Evolutionary conservation across 2,113 vertebrate genomes (phyloP).

Genomic region (Heterotis niloticus): DNA sequence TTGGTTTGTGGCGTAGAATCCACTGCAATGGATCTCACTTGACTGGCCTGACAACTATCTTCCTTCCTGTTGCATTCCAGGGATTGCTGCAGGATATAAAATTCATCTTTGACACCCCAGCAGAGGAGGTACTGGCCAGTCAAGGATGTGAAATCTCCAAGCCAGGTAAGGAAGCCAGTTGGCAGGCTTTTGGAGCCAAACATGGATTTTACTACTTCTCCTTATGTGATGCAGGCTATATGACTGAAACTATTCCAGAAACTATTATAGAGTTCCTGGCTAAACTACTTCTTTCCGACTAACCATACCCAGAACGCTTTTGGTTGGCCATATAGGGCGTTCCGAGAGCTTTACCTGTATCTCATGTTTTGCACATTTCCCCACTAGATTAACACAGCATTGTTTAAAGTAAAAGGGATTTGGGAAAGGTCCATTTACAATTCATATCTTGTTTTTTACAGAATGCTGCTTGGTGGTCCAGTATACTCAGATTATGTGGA

Average conservation of each 20-base stretch:
- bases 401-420: too few species aligned
- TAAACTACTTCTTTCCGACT: too few species aligned
- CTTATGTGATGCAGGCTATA: background rate
- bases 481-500: background rate
- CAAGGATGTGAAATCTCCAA: conserved; percentile 70
- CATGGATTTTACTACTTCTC: background rate
- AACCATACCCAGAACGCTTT: too few species aligned
- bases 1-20: background rate
- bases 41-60: conserved; percentile 9
- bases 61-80: conserved; percentile 51
- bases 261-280: background rate
- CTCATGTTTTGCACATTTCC: too few species aligned
- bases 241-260: background rate
- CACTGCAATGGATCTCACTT: too few species aligned
- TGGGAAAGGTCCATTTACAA: background rate
- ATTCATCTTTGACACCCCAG: conserved; percentile 69
- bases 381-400: background rate
- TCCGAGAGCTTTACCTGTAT: too few species aligned
- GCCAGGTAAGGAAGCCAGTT: conserved; percentile 56
- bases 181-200: background rate
- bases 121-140: conserved; percentile 70
- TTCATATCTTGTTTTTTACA: background rate
- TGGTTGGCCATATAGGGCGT: too few species aligned
- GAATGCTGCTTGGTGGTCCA: background rate
- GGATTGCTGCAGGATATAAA: conserved; percentile 76